phyloP scores from a whole-genome alignment of 2,797 vertebrate species.

The Chromis chromis region DNA sequence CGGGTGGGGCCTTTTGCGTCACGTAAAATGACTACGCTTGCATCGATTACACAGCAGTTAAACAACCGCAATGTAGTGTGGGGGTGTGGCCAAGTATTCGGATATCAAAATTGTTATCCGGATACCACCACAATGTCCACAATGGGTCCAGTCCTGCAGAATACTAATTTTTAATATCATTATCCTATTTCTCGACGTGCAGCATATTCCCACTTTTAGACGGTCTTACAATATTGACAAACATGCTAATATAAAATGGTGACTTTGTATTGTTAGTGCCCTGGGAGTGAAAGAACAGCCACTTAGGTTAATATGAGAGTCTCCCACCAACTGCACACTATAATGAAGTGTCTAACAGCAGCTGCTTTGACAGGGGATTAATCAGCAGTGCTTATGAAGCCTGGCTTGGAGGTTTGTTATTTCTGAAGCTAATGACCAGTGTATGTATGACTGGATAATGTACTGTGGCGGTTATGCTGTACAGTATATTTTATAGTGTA shows the following conservation, averaged over 20 bases:
- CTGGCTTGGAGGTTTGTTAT: conserved; percentile 13
- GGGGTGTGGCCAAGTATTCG: too few relatives aligned
- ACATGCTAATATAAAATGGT: background rate
- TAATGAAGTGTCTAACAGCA: conserved; percentile 17
- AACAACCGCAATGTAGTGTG: too few relatives aligned
- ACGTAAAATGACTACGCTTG: too few relatives aligned
- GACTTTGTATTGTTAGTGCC: background rate
- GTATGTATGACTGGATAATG: background rate
- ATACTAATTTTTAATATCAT: background rate
- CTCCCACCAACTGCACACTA: conserved; percentile 11
- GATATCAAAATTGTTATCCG: too few relatives aligned
- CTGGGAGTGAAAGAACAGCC: conserved; percentile 1
- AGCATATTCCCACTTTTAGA: too few relatives aligned
- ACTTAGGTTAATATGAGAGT: background rate
- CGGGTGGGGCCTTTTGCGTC: too few relatives aligned
- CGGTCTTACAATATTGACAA: background rate
- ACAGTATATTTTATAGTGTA: too few relatives aligned
- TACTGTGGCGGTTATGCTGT: background rate
- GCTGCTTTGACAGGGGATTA: conserved; percentile 27
- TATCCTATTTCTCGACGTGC: background rate
- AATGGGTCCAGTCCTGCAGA: too few relatives aligned
- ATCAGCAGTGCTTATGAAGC: conserved; percentile 13
- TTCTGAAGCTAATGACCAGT: conserved; percentile 8
- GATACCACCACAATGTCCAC: too few relatives aligned
- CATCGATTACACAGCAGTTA: too few relatives aligned